Evolutionary conservation across 2,113 vertebrate species (phyloP), one percentile per base, ranked within the genome.

Genomic region (Dipodomys stephensi): DNA sequence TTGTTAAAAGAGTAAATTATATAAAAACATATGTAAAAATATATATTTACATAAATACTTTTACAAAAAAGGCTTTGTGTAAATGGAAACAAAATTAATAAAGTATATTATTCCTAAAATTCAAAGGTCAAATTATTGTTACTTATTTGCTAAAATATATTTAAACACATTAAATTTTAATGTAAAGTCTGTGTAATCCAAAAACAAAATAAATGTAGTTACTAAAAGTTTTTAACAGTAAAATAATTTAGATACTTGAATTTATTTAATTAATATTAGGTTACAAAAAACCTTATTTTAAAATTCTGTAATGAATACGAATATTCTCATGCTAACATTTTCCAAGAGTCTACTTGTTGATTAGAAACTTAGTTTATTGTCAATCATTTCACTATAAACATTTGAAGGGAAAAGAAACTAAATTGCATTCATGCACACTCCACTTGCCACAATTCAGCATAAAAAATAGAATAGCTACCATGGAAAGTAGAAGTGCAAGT

Each of bases 121-220:
- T 71, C 12, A 32, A 83, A 91, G 86, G 68, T 86, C 16, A 2
- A 73, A 71, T 60, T 73, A 32, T 85, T 88, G 92, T 92, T 79
- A 83, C 44, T 93, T 44, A 49, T 84, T 88, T 92, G 3, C 7
- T 69, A 49, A 65, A 49, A 88, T 9, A 67, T 7, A 82, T 22
- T 46, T 57, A 92, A 77, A 49, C 4, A 44, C 69, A 53, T 28
- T 46, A 92, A 57, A 3, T 88, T 78, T 91, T 68, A 87, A 90
- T 30, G 64, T 13, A 91, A 94, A 92, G 46, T 91, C 16, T 60
- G 13, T 80, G 27, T 72, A 20, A 93, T 62, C 83, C 64, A 85
- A 86, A 87, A 85, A 87, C 4, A 78, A 95, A 95, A 86, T 19
- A 16, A 94, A 87, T 4, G 27, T 53, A 85, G 30, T 53, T 78